A percentile compares a stretch with the other conserved stretches of the same genome.
phyloP scores from a whole-genome alignment of 2,113 vertebrate genomes.

The Psilopsiagon aurifrons region DNA sequence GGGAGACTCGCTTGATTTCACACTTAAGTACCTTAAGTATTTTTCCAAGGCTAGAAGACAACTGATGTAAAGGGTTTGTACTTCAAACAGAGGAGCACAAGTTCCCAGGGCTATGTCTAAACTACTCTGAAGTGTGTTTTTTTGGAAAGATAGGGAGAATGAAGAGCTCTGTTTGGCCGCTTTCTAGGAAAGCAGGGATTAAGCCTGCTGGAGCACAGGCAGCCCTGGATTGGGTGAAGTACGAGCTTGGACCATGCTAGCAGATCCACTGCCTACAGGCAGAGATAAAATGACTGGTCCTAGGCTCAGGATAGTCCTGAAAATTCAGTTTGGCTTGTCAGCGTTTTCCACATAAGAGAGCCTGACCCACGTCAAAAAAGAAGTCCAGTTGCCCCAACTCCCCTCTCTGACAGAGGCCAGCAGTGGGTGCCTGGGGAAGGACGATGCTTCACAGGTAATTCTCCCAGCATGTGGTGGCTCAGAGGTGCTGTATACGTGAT shows the following conservation, averaged over 20 bases:
- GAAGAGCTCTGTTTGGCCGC: background rate
- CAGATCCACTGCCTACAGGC: background rate
- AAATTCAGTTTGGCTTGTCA: background rate
- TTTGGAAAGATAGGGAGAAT: background rate
- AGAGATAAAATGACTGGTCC: background rate
- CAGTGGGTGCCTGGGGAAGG: background rate
- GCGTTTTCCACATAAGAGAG: background rate
- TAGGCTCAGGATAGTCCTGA: background rate
- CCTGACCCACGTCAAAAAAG: background rate
- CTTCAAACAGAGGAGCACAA: constrained; percentile 21
- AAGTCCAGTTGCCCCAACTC: background rate
- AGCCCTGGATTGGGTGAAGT: background rate
- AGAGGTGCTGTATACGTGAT: background rate
- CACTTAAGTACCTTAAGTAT: constrained; percentile 52
- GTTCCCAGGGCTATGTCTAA: background rate
- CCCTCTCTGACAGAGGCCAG: background rate
- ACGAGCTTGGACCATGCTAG: background rate
- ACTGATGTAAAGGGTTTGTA: background rate
- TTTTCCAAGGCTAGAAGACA: constrained; percentile 55
- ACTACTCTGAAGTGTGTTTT: background rate
- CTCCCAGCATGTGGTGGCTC: background rate
- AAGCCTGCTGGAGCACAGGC: background rate
- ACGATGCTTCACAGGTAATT: background rate
- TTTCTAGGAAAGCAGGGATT: background rate
- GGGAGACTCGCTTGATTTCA: constrained; percentile 47